These are phyloP conservation scores for Eretmocerus hayati DNA, from an alignment of 2,888 invertebrate species.

Conservation along the genomic window DNA sequence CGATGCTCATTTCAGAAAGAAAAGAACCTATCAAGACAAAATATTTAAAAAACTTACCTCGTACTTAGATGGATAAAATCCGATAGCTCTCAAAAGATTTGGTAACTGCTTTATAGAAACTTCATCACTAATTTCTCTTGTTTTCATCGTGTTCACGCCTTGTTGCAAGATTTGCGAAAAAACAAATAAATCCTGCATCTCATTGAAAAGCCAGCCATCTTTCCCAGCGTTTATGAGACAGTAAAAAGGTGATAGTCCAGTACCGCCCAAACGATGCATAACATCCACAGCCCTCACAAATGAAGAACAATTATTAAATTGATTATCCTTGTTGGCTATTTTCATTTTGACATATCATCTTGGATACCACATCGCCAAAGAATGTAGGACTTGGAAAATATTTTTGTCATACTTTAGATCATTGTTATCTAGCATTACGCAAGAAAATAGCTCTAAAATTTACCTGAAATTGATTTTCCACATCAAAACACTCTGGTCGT, in stretches of 20 bases:
- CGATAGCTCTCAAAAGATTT: constrained; percentile 67
- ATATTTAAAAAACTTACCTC: constrained; percentile 51
- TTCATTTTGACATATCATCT: no score
- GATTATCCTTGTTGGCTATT: background rate
- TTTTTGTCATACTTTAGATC: no score
- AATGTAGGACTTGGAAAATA: no score
- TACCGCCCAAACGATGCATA: constrained; percentile 51
- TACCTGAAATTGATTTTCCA: constrained; percentile 55
- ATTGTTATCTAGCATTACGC: background rate
- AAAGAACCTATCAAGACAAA: background rate
- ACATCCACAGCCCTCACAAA: constrained; percentile 49
- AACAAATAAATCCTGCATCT: constrained; percentile 69
- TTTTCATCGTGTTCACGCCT: constrained; percentile 60
- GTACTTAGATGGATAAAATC: constrained; percentile 68
- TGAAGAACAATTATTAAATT: background rate
- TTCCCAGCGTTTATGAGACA: constrained; percentile 64
- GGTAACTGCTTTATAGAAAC: constrained; percentile 63
- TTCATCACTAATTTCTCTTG: constrained; percentile 54
- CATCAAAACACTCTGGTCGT: constrained; percentile 52
- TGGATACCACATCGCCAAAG: no score
- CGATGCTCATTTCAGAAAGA: background rate
- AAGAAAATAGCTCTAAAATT: no score
- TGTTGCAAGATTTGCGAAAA: constrained; percentile 69
- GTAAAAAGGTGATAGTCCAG: constrained; percentile 61
- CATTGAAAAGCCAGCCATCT: constrained; percentile 63